Evolutionary conservation across 2,888 invertebrate species (phyloP).

Genomic region (Ectemnius continuus): DNA sequence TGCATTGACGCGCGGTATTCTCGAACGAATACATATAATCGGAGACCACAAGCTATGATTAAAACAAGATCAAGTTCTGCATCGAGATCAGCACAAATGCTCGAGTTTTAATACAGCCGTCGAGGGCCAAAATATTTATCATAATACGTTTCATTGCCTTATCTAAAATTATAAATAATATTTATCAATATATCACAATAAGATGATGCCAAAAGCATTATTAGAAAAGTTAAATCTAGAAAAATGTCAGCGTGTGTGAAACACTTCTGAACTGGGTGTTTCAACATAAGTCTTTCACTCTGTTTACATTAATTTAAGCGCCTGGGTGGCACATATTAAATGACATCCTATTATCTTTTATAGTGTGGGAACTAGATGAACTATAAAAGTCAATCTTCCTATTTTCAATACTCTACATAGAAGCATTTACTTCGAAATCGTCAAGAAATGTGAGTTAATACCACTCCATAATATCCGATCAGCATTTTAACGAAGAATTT

Average conservation of each 20-base stretch:
- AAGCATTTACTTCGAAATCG: not conserved
- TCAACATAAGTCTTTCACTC: slow-evolving; percentile 57
- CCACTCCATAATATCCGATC: no score
- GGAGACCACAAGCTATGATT: slow-evolving; percentile 1
- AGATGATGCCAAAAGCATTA: slow-evolving; percentile 70
- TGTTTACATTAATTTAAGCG: slow-evolving; percentile 45
- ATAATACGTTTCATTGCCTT: slow-evolving; percentile 44
- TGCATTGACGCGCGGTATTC: no score
- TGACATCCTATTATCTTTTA: slow-evolving; percentile 13
- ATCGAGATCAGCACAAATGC: slow-evolving; percentile 44
- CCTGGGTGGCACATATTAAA: slow-evolving; percentile 33
- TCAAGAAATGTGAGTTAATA: no score
- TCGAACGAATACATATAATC: slow-evolving; percentile 1
- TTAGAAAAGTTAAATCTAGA: slow-evolving; percentile 54
- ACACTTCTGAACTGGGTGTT: slow-evolving; percentile 41
- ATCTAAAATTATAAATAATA: slow-evolving; percentile 67
- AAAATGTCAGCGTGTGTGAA: slow-evolving; percentile 41
- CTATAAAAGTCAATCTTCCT: slow-evolving; percentile 34
- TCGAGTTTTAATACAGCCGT: slow-evolving; percentile 34
- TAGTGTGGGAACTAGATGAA: slow-evolving; percentile 24
- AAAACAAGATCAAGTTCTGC: slow-evolving; percentile 27
- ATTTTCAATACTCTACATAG: not conserved
- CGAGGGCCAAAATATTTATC: slow-evolving; percentile 40
- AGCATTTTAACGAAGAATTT: no score
- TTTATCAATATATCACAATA: slow-evolving; percentile 75